phyloP scores from a whole-genome alignment of 2,888 invertebrate species.

The Sabellastarte sp. region DNA sequence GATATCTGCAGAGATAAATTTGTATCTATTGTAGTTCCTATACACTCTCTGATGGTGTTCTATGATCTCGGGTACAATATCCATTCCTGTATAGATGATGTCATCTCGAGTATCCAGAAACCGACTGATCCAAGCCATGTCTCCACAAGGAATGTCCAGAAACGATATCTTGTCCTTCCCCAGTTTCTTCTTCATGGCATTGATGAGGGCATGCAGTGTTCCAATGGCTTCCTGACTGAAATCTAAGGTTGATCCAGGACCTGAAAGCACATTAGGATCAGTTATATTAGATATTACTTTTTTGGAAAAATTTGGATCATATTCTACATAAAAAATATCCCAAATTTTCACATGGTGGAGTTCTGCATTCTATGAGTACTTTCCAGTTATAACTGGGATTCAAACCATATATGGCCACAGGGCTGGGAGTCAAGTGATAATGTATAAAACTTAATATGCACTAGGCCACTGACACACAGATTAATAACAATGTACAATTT shows the following conservation, averaged over 20 bases:
- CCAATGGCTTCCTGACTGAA: background rate
- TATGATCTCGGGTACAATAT: slow-evolving; percentile 30
- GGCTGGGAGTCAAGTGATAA: too few relatives aligned
- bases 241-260: background rate
- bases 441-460: too few relatives aligned
- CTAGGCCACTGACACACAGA: too few relatives aligned
- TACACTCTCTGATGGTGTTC: slow-evolving; percentile 18
- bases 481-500: too few relatives aligned
- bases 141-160: slow-evolving; percentile 25
- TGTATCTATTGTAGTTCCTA: slow-evolving; percentile 3
- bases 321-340: too few relatives aligned
- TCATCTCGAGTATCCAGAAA: slow-evolving; percentile 30
- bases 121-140: slow-evolving; percentile 33
- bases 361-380: too few relatives aligned
- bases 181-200: background rate
- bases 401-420: too few relatives aligned
- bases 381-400: too few relatives aligned
- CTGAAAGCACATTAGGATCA: too few relatives aligned
- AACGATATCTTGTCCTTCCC: background rate
- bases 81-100: slow-evolving; percentile 31
- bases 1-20: slow-evolving; percentile 22
- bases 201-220: background rate
- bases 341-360: too few relatives aligned
- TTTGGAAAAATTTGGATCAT: too few relatives aligned
- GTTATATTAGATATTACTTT: too few relatives aligned